These are phyloP conservation scores for Bilobella aurantiaca DNA, from an alignment of 1,140 invertebrate genomes.

Conservation along the genomic window DNA sequence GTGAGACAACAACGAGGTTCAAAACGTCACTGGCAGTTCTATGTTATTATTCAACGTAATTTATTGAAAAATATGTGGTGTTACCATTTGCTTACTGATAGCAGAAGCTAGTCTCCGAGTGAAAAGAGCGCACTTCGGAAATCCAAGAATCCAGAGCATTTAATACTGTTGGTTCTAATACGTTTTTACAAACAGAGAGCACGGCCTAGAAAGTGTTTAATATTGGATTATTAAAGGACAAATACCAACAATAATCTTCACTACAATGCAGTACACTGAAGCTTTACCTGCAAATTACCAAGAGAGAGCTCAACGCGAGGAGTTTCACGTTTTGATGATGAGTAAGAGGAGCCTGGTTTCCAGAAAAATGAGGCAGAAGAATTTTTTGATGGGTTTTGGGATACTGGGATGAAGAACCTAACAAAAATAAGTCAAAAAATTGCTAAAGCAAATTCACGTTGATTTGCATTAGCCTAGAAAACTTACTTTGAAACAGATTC, in stretches of 20 bases:
- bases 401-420: neutral
- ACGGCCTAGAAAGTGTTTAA: constrained; percentile 50
- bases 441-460: neutral
- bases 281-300: constrained; percentile 27
- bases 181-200: constrained; percentile 66
- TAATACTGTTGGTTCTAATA: constrained; percentile 77
- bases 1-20: constrained; percentile 82
- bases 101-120: constrained; percentile 16
- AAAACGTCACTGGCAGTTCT: constrained; percentile 88
- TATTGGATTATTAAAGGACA: neutral
- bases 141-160: constrained; percentile 66
- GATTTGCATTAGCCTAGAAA: neutral
- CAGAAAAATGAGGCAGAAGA: constrained; percentile 50
- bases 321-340: constrained; percentile 25
- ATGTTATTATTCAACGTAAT: constrained; percentile 44
- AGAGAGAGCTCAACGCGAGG: constrained; percentile 24
- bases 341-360: constrained; percentile 82
- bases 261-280: neutral
- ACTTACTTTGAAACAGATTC: constrained; percentile 17
- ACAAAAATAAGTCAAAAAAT: neutral
- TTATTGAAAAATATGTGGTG: neutral
- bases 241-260: neutral
- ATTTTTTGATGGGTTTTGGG: constrained; percentile 4
- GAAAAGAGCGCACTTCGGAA: constrained; percentile 44
- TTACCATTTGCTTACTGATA: constrained; percentile 20